Evolutionary conservation across 2,113 vertebrate species (phyloP).

Genomic region (Otus sunia): DNA sequence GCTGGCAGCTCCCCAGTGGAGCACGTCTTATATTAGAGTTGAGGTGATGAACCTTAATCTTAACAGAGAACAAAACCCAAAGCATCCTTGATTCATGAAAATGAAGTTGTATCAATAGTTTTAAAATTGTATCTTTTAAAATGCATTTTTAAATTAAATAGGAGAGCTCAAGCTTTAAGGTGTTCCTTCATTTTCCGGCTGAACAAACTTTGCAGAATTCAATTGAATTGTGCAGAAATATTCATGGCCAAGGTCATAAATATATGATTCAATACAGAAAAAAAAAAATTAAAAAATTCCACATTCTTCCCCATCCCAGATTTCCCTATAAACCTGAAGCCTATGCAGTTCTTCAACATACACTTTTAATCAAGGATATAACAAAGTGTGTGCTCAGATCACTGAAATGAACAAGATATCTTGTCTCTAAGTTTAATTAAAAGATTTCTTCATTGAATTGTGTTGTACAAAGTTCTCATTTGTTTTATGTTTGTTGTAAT

Average conservation of each 20-base stretch:
- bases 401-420: not conserved
- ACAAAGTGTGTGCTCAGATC: not conserved
- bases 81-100: not conserved
- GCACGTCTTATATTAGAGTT: accelerated
- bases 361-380: not conserved
- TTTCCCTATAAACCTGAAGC: not conserved
- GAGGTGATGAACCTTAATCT: not conserved
- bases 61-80: not conserved
- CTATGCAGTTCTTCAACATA: not conserved
- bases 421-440: slow-evolving; percentile 20
- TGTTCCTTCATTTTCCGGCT: not conserved
- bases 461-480: not conserved
- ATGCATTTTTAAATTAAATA: not conserved
- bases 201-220: not conserved
- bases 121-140: not conserved
- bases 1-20: not conserved
- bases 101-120: not conserved
- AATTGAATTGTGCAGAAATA: not conserved
- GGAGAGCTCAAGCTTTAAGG: not conserved
- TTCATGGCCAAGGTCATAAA: not conserved
- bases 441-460: not conserved
- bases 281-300: not conserved
- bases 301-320: not conserved
- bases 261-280: not conserved
- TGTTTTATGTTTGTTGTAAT: not conserved